Base-by-base conservation (phyloP, 2,113 vertebrate species). In the Laterallus jamaicensis region DNA sequence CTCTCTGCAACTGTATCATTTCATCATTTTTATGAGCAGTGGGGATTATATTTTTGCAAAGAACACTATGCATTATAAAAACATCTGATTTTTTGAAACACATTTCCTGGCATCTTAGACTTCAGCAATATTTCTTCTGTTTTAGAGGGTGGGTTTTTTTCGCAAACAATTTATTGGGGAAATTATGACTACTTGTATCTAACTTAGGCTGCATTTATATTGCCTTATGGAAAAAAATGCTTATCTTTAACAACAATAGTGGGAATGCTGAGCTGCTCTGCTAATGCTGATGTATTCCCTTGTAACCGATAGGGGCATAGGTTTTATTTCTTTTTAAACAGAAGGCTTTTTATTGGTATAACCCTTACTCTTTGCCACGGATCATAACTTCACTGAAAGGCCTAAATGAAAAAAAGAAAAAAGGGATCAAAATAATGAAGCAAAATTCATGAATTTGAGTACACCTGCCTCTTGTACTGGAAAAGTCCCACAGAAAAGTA, bases 21-120 rank as follows among this genome's bases (percentile, higher is more conserved):
- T 93, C 95, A 95, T 92, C 85, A 88, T 88, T 96, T 96, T 96
- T 96, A 96, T 95, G 90, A 94, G 88, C 88, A 92, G 42, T 81
- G 82, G 86, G 82, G 68, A 92, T 94, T 95, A 70, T 77, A 83
- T 85, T 91, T 93, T 85, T 94, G 32, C 86, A 90, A 82, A 75
- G 92, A 96, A 94, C 56, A 92, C 75, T 88, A 73, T 90, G 82
- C 79, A 39, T 91, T 97, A 94, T 70, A 67, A 96, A 96, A 96
- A 95, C 90, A 94, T 88, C 42, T 83, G 79, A 93, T 69, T 96
- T 97, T 83, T 93, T 92, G 75, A 92, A 96, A 84, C 85, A 88
- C 63, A 67, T 81, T 96, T 94, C 82, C 85, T 83, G 71, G 64
- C 79, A 89, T 93, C 82, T 70, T 52, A 80, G 35, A 52, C 44